These are phyloP conservation scores for Drosophila pruinosa DNA, from an alignment of 1,140 invertebrate species.

Conservation along the genomic window DNA sequence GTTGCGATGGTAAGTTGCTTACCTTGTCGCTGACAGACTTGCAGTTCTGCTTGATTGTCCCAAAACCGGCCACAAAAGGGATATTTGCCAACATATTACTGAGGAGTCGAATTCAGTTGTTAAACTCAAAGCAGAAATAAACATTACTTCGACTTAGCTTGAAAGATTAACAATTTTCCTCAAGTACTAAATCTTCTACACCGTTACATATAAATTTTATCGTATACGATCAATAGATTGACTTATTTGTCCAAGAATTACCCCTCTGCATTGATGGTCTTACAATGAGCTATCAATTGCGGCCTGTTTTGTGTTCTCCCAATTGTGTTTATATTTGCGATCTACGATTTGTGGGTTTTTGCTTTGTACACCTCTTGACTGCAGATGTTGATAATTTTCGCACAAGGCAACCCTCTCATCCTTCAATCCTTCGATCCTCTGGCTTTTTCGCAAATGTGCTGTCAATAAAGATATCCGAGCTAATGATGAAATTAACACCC, in stretches of 20 bases:
- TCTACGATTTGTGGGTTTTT: constrained; percentile 56
- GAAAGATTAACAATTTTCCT: too few species aligned
- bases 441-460: constrained; percentile 37
- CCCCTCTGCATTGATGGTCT: not conserved
- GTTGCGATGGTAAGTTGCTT: not conserved
- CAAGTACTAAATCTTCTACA: too few species aligned
- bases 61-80: not conserved
- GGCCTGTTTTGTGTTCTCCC: constrained; percentile 5
- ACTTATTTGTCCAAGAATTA: not conserved
- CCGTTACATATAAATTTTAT: too few species aligned
- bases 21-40: not conserved
- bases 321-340: constrained; percentile 61
- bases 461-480: constrained; percentile 47
- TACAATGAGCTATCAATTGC: constrained; percentile 5
- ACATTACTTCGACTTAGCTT: too few species aligned
- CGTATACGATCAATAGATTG: constrained; percentile 39
- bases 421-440: not conserved
- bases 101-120: too few species aligned
- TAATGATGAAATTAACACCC: constrained; percentile 72
- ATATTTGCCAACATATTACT: too few species aligned
- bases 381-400: constrained; percentile 1
- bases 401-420: constrained; percentile 12
- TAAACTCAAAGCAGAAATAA: too few species aligned
- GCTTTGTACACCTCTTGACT: constrained; percentile 51
- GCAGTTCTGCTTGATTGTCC: too few species aligned